Conservation (phyloP, 2,113 vertebrate species). For the Atherinomorus stipes region DNA sequence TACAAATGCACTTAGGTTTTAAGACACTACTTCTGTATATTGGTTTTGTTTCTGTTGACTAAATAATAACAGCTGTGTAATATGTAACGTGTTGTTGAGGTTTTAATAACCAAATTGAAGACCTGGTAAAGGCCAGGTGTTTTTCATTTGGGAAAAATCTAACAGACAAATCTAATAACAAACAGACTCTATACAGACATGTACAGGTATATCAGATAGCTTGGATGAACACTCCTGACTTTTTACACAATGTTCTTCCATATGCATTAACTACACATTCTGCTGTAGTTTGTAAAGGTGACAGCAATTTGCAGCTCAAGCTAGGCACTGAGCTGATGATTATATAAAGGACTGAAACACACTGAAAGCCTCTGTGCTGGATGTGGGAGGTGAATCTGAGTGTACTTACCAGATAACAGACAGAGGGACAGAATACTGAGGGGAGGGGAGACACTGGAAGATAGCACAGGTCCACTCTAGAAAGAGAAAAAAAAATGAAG, state of each 20-base stretch:
- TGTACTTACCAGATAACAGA: slow-evolving; percentile 72
- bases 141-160: too few species aligned
- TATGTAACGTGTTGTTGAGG: too few species aligned
- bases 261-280: slow-evolving; percentile 1
- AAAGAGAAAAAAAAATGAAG: neutral
- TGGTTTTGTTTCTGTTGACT: too few species aligned
- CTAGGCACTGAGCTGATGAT: slow-evolving; percentile 18
- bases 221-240: neutral
- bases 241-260: neutral
- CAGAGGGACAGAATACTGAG: slow-evolving; percentile 48
- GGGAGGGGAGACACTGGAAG: slow-evolving; percentile 64
- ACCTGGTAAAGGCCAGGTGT: too few species aligned
- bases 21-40: too few species aligned
- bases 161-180: too few species aligned
- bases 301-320: slow-evolving; percentile 26
- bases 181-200: neutral
- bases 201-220: neutral
- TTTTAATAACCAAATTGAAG: too few species aligned
- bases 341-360: slow-evolving; percentile 32
- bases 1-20: too few species aligned
- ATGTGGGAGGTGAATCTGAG: slow-evolving; percentile 28
- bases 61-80: too few species aligned
- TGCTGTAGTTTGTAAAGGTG: slow-evolving; percentile 19
- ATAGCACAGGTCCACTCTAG: slow-evolving; percentile 66
- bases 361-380: slow-evolving; percentile 19